Conservation (phyloP, 2,888 invertebrate species). For the Tholera decimalis region DNA sequence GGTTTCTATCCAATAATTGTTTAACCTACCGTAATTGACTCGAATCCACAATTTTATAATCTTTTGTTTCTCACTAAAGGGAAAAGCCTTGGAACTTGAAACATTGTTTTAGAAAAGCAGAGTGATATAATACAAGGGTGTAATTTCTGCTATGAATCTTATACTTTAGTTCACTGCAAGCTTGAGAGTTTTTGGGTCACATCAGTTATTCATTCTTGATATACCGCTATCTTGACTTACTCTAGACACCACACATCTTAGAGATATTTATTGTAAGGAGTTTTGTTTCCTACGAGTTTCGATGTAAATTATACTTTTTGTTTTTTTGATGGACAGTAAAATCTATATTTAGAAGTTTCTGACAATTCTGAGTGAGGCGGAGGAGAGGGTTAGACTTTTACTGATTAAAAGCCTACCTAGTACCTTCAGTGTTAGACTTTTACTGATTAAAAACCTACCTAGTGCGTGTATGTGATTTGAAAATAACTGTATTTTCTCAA, state of each 20-base stretch:
- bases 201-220: constrained; percentile 50
- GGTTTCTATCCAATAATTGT: constrained; percentile 36
- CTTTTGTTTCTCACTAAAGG: constrained; percentile 2
- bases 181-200: constrained; percentile 33
- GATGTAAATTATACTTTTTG: not conserved
- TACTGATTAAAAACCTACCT: too few species aligned
- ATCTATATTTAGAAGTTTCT: too few species aligned
- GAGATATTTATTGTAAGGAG: constrained; percentile 33
- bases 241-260: constrained; percentile 37
- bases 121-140: not conserved
- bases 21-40: constrained; percentile 38
- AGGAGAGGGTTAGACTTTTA: too few species aligned
- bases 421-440: too few species aligned
- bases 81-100: constrained; percentile 1
- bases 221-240: constrained; percentile 20
- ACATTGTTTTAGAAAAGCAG: constrained; percentile 3
- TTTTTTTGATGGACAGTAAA: not conserved
- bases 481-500: too few species aligned
- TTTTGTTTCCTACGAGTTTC: constrained; percentile 18
- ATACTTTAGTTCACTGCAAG: constrained; percentile 6
- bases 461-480: too few species aligned
- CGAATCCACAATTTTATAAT: constrained; percentile 32
- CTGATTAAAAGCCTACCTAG: too few species aligned
- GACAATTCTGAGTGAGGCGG: too few species aligned
- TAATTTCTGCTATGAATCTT: constrained; percentile 5